These are phyloP conservation scores for Synodontis membranacea DNA, from an alignment of 2,113 vertebrate species.

Conservation along the genomic window DNA sequence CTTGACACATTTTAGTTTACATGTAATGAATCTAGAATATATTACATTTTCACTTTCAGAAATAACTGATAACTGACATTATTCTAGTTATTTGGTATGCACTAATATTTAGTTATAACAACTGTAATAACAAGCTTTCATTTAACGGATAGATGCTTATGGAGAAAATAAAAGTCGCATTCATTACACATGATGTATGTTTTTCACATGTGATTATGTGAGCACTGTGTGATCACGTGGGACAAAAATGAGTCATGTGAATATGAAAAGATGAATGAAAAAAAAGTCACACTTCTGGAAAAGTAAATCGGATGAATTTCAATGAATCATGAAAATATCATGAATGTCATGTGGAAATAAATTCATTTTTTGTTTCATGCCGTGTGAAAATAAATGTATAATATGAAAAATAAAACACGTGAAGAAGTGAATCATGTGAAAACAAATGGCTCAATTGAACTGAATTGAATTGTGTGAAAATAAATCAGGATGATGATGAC, in stretches of 20 bases:
- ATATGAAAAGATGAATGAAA: not conserved
- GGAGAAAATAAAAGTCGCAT: not conserved
- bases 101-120: constrained; percentile 16
- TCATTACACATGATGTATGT: not conserved
- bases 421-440: not conserved
- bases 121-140: not conserved
- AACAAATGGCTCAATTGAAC: not conserved
- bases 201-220: not conserved
- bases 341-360: too few relatives aligned
- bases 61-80: too few relatives aligned
- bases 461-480: too few relatives aligned
- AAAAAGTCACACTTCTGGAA: not conserved
- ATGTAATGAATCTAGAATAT: too few relatives aligned
- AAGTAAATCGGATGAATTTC: not conserved
- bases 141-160: not conserved
- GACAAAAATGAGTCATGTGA: not conserved
- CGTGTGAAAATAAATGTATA: not conserved
- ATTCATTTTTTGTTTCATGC: too few relatives aligned
- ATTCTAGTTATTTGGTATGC: too few relatives aligned
- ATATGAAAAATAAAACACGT: not conserved
- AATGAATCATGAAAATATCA: too few relatives aligned
- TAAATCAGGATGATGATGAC: too few relatives aligned
- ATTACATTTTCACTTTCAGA: too few relatives aligned
- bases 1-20: too few relatives aligned
- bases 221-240: not conserved